Base-by-base conservation (phyloP, 1,140 invertebrate genomes). In the Bombus ignitus region DNA sequence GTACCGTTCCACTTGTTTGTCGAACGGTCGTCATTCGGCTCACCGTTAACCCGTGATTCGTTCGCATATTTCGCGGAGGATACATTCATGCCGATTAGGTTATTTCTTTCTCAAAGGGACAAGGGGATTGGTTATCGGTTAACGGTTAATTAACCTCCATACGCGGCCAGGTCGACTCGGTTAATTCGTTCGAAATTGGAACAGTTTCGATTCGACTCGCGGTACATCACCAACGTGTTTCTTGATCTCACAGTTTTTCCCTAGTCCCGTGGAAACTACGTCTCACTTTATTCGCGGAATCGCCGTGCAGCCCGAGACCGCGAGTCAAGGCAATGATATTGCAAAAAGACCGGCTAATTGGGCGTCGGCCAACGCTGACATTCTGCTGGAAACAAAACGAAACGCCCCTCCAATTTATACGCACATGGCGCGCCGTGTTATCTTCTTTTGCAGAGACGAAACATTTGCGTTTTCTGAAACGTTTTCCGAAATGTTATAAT, bases 291-390 rank as follows among this genome's bases (percentile, higher is more conserved):
- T 78, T 37, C 66, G 18, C 10, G 25, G 22, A 82, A 83, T 32
- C 47, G 47, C 47, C 47, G 47, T 53, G 47, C 47, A 53, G 47
- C 1, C 47, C 18, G 47, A 53, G 32, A 9, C 3, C 68, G 62
- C 42, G n/a, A 44, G 39, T 25, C 32, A 74, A 53, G 47, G 77
- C 59, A 47, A 66, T 53, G 74, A 86, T 88, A 53, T 75, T 68
- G 77, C 89, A 74, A 87, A 90, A 85, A 87, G 81, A 76, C 57
- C 53, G 81, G 28, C 71, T 84, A 82, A 90, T 90, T 91, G 89
- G 87, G 71, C 81, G 59, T 25, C 5, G 42, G 89, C 89, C 89
- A 91, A 90, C 62, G 32, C 25, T 44, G 79, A 37, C 68, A 65
- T 80, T 88, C 65, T 22, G 59, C 42, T 35, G 39, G 5, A 68